Conservation (phyloP, 2,888 invertebrate species). For the Thyatira batis region DNA sequence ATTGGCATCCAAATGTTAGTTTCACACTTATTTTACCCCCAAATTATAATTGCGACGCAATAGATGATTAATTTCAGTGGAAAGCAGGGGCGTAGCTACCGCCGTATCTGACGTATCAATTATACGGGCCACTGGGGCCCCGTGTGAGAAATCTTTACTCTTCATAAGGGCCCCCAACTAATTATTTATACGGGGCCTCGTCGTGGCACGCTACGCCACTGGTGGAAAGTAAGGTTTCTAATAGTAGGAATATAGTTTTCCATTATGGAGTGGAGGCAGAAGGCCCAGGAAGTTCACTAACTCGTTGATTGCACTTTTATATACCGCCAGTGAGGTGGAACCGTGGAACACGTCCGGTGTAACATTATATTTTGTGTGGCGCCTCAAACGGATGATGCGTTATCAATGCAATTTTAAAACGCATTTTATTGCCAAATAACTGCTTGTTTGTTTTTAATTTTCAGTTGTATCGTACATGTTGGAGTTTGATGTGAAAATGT, state of each 20-base stretch:
- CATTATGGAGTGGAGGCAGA: not conserved
- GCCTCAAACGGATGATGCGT: not conserved
- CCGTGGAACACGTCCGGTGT: not conserved
- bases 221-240: not conserved
- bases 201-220: no score
- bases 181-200: no score
- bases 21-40: no score
- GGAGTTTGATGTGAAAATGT: no score
- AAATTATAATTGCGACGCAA: no score
- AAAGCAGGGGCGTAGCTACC: no score
- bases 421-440: not conserved
- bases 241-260: not conserved
- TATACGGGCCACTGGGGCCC: no score
- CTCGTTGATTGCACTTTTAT: not conserved
- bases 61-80: no score
- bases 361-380: not conserved
- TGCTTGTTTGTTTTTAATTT: not conserved
- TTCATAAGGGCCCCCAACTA: no score
- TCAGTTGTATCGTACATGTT: no score
- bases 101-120: no score
- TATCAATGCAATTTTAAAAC: not conserved
- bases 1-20: not conserved
- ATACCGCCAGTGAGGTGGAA: not conserved
- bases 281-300: not conserved
- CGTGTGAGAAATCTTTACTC: no score